Evolutionary conservation across 1,140 invertebrate genomes (phyloP).

Genomic region (Dinothrombium tinctorium): DNA sequence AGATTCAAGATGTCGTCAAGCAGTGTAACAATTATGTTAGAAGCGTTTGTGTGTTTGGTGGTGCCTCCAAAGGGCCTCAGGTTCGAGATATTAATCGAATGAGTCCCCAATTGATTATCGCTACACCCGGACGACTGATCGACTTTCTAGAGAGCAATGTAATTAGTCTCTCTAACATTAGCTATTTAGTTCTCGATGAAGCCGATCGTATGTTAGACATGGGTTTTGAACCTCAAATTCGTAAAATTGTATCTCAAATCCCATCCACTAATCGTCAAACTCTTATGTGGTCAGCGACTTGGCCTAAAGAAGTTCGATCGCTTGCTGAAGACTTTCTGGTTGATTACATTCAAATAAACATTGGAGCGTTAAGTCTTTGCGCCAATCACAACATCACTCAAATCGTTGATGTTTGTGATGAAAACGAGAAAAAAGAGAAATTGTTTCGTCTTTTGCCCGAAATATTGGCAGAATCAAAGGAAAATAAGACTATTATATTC

Average conservation of each 20-base stretch:
- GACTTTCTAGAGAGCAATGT: constrained; percentile 79
- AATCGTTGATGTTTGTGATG: constrained; percentile 76
- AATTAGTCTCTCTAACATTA: constrained; percentile 65
- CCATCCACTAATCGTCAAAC: constrained; percentile 64
- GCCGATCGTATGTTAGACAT: constrained; percentile 98
- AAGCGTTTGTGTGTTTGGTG: constrained; percentile 84
- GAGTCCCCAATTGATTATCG: constrained; percentile 17
- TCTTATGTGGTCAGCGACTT: constrained; percentile 95
- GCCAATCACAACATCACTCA: constrained; percentile 95
- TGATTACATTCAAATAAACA: constrained; percentile 76
- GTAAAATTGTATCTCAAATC: constrained; percentile 88
- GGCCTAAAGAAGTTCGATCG: constrained; percentile 85
- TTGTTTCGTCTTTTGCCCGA: constrained; percentile 63
- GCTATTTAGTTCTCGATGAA: constrained; percentile 88
- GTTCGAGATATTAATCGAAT: constrained; percentile 46
- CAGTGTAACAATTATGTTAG: constrained; percentile 73
- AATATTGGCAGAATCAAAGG: constrained; percentile 54
- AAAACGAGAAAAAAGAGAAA: constrained; percentile 64
- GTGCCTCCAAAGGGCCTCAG: constrained; percentile 75
- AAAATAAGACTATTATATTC: constrained; percentile 79
- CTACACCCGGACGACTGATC: constrained; percentile 78
- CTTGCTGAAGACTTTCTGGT: constrained; percentile 80
- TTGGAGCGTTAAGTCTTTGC: constrained; percentile 68
- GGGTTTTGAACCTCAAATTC: constrained; percentile 98
- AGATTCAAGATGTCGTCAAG: constrained; percentile 74